Evolutionary conservation across 2,888 invertebrate genomes (phyloP), one percentile per base, ranked within the genome.

Genomic region (Geophilus truncorum): DNA sequence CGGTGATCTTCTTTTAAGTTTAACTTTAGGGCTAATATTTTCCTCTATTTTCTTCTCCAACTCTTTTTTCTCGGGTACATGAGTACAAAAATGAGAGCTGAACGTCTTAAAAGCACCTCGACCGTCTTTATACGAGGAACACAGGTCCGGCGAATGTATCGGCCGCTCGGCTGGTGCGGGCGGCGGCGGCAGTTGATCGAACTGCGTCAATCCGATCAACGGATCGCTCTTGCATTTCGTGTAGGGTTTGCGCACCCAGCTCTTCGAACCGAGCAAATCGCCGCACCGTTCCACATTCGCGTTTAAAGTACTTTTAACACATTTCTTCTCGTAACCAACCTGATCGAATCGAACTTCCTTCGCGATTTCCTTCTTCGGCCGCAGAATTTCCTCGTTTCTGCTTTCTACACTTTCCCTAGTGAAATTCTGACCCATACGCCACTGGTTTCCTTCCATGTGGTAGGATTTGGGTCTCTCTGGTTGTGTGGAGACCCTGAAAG

Each of bases 381-480:
- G 1, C 88, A 34, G n/a, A 80, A 7, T 40, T 40, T 81, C 32
- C 79, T 82, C 75, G 82, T 62, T 6, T 23, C 4, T 6, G 5
- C 62, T 18, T 10, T 21, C 21, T 9, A 9, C 4, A 18, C 23
- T 62, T 10, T 62, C 32, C 5, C 5, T 32, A 4, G 32, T 32
- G 32, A 9, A 45, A 45, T 15, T 45, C 18, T 45, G 45, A 2
- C 4, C 1, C 32, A 77, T 10, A 15, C 32, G 9, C 12, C 18
- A 28, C 30, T 15, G n/a, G 28, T 18, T 18, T 5, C 40, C 77
- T 23, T 62, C 79, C 62, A 62, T 62, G 36, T 79, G 79, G 36
- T 79, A 79, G 9, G 79, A 79, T 36, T 79, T 79, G 12, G 79
- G 79, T 21, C 79, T 79, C 12, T n/a, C 51, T 9, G 79, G 79